Percentiles rank a stretch among this genome's conserved stretches.
phyloP scores from a whole-genome alignment of 2,888 invertebrate species.

The Nemoura dubitans region DNA sequence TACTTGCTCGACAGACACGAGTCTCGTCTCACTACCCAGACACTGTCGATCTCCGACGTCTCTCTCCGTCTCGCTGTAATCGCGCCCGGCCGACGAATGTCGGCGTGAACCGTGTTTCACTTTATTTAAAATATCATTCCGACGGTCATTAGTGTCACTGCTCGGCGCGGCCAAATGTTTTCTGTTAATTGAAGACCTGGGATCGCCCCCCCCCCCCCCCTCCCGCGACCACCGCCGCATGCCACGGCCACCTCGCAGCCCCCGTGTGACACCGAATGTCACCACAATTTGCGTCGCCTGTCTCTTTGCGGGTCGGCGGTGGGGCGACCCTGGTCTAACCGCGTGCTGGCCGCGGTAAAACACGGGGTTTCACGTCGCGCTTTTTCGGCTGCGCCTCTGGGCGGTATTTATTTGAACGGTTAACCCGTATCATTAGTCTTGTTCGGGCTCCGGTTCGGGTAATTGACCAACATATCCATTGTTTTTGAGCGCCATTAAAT shows the following conservation, averaged over 20 bases:
- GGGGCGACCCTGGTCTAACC: too few relatives aligned
- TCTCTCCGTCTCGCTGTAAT: background rate
- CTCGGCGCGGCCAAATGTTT: background rate
- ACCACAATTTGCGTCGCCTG: background rate
- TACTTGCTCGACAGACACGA: background rate
- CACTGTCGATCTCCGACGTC: background rate
- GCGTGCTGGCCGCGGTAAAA: too few relatives aligned
- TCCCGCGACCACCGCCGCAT: background rate
- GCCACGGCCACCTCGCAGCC: background rate
- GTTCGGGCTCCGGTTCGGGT: slow-evolving; percentile 2
- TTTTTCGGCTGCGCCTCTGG: background rate
- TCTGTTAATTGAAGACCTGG: background rate
- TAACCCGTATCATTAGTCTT: background rate
- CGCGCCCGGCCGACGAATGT: background rate
- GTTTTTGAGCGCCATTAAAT: slow-evolving; percentile 1
- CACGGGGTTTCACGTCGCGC: background rate
- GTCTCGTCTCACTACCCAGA: background rate
- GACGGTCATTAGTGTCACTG: background rate
- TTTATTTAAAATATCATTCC: slow-evolving; percentile 3
- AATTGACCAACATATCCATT: background rate
- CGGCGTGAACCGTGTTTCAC: background rate
- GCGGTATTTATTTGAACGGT: background rate
- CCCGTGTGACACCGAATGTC: background rate
- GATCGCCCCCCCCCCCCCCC: background rate
- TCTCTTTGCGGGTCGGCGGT: background rate